Conservation (phyloP, 2,888 invertebrate genomes). For the Himalopsyche japonica region DNA sequence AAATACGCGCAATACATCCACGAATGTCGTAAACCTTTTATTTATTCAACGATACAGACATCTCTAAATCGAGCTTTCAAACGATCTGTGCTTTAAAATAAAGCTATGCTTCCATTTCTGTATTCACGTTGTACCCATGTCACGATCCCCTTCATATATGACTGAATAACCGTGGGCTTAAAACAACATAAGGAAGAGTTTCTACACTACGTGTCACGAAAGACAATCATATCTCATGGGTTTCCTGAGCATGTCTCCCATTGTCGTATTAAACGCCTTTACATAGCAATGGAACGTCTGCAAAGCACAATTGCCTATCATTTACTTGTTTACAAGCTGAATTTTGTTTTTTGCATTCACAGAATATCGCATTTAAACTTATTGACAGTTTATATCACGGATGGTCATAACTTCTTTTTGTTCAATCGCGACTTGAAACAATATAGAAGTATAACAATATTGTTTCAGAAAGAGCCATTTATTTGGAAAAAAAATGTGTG, state of each 20-base stretch:
- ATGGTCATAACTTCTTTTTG: too few relatives aligned
- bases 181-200: slow-evolving; percentile 29
- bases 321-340: background rate
- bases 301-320: background rate
- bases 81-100: background rate
- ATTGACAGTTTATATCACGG: background rate
- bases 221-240: slow-evolving; percentile 31
- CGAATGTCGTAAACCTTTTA: background rate
- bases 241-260: slow-evolving; percentile 1
- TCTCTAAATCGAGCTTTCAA: background rate
- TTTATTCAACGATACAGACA: background rate
- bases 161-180: slow-evolving; percentile 26
- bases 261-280: slow-evolving; percentile 31
- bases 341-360: background rate
- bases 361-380: background rate
- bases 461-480: too few relatives aligned
- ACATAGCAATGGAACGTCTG: slow-evolving; percentile 18
- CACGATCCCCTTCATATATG: slow-evolving; percentile 17
- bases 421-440: too few relatives aligned
- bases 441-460: too few relatives aligned
- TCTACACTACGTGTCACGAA: slow-evolving; percentile 27
- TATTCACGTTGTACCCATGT: slow-evolving; percentile 23
- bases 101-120: background rate
- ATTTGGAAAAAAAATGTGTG: too few relatives aligned
- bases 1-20: background rate